phyloP scores from a whole-genome alignment of 2,797 vertebrate species.

The Chiloscyllium punctatum region DNA sequence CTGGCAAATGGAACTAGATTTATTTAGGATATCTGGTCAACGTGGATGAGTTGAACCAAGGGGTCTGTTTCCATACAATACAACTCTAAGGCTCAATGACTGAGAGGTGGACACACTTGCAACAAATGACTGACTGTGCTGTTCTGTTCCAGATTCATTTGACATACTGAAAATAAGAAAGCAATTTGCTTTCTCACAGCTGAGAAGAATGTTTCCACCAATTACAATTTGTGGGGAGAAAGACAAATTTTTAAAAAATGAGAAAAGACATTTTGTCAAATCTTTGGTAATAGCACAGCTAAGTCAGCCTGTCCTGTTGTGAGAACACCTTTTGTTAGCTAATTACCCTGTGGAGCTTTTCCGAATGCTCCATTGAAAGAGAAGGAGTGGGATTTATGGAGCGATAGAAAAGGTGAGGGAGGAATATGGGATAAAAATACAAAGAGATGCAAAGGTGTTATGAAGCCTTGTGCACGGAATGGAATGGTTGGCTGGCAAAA shows the following conservation, averaged over 20 bases:
- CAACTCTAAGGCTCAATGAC: background rate
- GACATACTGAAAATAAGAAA: background rate
- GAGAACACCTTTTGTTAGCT: background rate
- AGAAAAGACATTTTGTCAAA: background rate
- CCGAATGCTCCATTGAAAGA: background rate
- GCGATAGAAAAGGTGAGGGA: background rate
- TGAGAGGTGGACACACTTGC: background rate
- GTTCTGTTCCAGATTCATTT: background rate
- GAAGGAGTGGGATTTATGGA: background rate
- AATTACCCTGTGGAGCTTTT: background rate
- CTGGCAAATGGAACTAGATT: too few species aligned
- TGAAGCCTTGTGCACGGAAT: background rate
- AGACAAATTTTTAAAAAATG: background rate
- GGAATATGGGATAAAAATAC: background rate
- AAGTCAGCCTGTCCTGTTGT: background rate
- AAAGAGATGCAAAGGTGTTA: background rate
- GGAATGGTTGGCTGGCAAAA: background rate
- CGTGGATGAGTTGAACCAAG: too few species aligned
- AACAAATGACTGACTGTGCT: background rate
- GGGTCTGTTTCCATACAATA: too few species aligned
- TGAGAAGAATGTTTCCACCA: background rate
- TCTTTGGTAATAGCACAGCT: background rate
- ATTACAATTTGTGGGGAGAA: background rate
- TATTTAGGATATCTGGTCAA: too few species aligned
- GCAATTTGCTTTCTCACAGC: background rate